These are phyloP conservation scores for Kryphioiulus occultus DNA, from an alignment of 2,888 invertebrate species.

Conservation along the genomic window DNA sequence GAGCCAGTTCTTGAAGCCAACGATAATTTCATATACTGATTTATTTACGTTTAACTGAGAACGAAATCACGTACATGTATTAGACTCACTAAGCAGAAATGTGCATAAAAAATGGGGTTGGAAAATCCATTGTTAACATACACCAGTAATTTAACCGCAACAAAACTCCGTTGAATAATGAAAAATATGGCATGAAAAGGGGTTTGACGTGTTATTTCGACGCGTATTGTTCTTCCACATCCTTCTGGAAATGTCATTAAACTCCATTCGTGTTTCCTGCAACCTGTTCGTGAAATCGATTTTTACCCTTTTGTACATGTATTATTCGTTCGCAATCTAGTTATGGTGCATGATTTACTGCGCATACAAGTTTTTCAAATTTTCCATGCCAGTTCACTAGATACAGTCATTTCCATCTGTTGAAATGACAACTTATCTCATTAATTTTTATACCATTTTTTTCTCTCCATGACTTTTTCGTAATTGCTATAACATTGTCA, in stretches of 20 bases:
- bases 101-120: neutral
- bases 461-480: no score
- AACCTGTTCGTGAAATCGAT: neutral
- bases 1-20: neutral
- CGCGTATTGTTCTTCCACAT: neutral
- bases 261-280: constrained; percentile 18
- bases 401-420: no score
- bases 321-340: no score
- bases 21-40: neutral
- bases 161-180: neutral
- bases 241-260: constrained; percentile 2
- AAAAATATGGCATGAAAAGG: neutral
- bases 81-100: neutral
- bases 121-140: neutral
- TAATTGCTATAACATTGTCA: no score
- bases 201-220: neutral
- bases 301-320: neutral
- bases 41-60: neutral
- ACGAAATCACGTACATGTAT: neutral
- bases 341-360: no score
- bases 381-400: no score
- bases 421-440: no score
- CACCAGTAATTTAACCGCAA: neutral
- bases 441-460: no score
- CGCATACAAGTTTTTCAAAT: no score